Conservation (phyloP, 2,888 invertebrate species). For the Nymphalis c-album region DNA sequence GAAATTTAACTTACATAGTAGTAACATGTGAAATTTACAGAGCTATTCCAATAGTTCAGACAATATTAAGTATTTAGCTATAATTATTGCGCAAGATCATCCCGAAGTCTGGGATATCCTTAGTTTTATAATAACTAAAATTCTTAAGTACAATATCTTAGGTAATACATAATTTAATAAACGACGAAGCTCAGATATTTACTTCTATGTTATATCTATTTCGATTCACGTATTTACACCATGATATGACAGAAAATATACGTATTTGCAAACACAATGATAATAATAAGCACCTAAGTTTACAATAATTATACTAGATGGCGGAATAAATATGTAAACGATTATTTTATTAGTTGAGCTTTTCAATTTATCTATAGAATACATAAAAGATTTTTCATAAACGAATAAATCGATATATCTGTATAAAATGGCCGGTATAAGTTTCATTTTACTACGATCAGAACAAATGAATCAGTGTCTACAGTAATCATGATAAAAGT, state of each 20-base stretch:
- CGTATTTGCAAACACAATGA: slow-evolving; percentile 60
- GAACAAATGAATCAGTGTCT: slow-evolving; percentile 22
- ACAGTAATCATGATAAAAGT: slow-evolving; percentile 6
- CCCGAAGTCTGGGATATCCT: slow-evolving; percentile 62
- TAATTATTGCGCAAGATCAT: slow-evolving; percentile 78
- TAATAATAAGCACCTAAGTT: slow-evolving; percentile 60
- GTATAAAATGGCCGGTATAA: slow-evolving; percentile 43
- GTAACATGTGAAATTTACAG: slow-evolving; percentile 81
- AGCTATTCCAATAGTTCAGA: slow-evolving; percentile 75
- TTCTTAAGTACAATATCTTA: slow-evolving; percentile 74
- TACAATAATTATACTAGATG: slow-evolving; percentile 33
- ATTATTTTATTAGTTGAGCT: slow-evolving; percentile 37
- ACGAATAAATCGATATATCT: slow-evolving; percentile 29
- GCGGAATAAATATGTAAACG: slow-evolving; percentile 32
- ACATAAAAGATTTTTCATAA: slow-evolving; percentile 20
- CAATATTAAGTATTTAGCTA: slow-evolving; percentile 74
- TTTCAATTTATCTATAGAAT: slow-evolving; percentile 31
- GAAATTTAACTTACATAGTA: slow-evolving; percentile 74
- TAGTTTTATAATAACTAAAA: slow-evolving; percentile 63
- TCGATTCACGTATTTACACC: slow-evolving; percentile 73
- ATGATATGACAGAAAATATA: slow-evolving; percentile 76
- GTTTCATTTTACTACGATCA: slow-evolving; percentile 35
- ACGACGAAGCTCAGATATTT: slow-evolving; percentile 80
- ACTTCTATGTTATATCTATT: slow-evolving; percentile 71
- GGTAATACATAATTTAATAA: slow-evolving; percentile 65